Base-by-base conservation (phyloP, 2,888 invertebrate species). In the Punctoribates punctum region DNA sequence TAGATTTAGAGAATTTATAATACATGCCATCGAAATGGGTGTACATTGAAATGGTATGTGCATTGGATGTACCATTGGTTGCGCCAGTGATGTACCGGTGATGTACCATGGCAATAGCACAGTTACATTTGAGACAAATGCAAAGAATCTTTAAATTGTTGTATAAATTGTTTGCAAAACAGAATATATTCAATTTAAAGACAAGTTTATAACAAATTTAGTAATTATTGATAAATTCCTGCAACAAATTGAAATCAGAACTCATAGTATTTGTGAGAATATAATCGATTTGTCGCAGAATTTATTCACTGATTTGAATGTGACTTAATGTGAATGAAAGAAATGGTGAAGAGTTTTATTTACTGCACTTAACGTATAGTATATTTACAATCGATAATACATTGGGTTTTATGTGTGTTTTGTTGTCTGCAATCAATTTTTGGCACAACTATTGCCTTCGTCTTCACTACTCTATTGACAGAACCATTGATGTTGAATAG, bases 261-360 rank as follows among this genome's bases (percentile, higher is more conserved):
- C 11, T 9, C 42, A 42, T 42, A 1, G 8, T 6, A 6, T 34
- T 42, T 42, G 13, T 11, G 11, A 42, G 42, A 42, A 42, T 42
- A 42, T 42, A 13, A 1, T 13, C 11, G 8, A 34, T 6, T 6
- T 8, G 34, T 48, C 51, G 11, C 11, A 48, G 17, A 51, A 5
- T 51, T 51, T n/a, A 51, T n/a, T 60, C 60, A 60, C 0, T 60
- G 20, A 51, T 51, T 51, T 62, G 34, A 34, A 62, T 23, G 34
- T 17, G 23, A 57, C 13, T 51, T 51, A 42, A 42, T 60, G 11
- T 27, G 27, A 60, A 60, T 13, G 15, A 60, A 27, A 60, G 13
- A 60, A 13, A 60, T 3, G 27, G 9, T 60, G 62, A 54, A 54
- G 54, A 62, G 62, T 62, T 62, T 60, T 62, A 62, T 62, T 62